A percentile compares a stretch with the other conserved stretches of the same genome.
phyloP scores from a whole-genome alignment of 2,888 invertebrate genomes.

The Pseudeuparius sepicola region DNA sequence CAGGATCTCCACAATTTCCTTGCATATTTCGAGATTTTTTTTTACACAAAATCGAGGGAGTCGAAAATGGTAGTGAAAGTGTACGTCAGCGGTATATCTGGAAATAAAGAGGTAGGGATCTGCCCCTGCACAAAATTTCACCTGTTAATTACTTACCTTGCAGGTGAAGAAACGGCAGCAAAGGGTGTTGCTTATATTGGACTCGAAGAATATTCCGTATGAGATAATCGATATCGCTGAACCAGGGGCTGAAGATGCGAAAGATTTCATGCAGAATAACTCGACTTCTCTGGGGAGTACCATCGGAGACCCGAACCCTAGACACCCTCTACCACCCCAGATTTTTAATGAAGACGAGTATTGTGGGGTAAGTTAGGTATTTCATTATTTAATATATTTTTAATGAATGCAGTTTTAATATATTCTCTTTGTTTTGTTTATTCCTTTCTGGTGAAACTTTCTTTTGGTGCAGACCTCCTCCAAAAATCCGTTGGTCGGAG shows the following conservation, averaged over 20 bases:
- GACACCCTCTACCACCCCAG: conserved; percentile 85
- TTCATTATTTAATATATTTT: conserved; percentile 6
- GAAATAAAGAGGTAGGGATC: conserved; percentile 80
- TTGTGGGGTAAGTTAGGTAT: conserved; percentile 68
- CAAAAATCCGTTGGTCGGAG: too few species aligned
- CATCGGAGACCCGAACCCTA: conserved; percentile 60
- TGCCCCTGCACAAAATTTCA: too few species aligned
- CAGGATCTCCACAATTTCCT: too few species aligned
- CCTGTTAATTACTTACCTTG: too few species aligned
- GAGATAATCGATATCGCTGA: conserved; percentile 91
- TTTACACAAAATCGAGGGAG: too few species aligned
- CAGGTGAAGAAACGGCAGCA: conserved; percentile 95
- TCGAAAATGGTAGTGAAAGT: conserved; percentile 79
- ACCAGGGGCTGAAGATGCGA: conserved; percentile 78
- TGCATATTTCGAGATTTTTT: too few species aligned
- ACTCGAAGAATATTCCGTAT: conserved; percentile 83
- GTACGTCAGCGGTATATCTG: conserved; percentile 85
- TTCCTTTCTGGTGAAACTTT: too few species aligned
- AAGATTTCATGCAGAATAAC: conserved; percentile 87
- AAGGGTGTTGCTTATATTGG: conserved; percentile 85
- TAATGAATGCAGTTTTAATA: conserved; percentile 3
- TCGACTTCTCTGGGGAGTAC: conserved; percentile 66
- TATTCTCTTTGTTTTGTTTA: too few species aligned
- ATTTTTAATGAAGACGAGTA: conserved; percentile 87
- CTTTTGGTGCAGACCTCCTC: too few species aligned